Base-by-base conservation (phyloP, 2,113 vertebrate species). In the Riparia riparia region DNA sequence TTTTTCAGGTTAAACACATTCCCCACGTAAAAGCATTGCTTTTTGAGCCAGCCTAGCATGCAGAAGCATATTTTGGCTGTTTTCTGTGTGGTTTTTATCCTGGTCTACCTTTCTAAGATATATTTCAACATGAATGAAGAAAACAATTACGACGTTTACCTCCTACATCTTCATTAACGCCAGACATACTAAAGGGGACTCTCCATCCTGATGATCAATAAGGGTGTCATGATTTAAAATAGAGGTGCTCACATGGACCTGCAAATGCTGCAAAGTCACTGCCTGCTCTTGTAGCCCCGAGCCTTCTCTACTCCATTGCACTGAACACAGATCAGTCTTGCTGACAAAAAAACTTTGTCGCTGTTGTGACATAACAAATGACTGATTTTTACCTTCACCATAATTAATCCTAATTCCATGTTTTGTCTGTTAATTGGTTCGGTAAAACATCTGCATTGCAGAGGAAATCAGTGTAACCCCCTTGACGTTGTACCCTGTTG, bases 121-220 rank as follows among this genome's bases (percentile, higher is more conserved):
- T 53, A 83, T 73, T 90, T 90, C 71, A 70, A 73, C 29, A 13
- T 5, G 41, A 81, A 79, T 7, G 51, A 92, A 86, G 34, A 86
- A 86, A 96, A 79, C 44, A 92, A 56, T 91, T 88, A 70, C 13
- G 90, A 45, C 50, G 31, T 87, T 95, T 76, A 20, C 63, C 61
- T 91, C 53, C 65, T 90, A 39, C 45, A 79, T 86, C 73, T 93
- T 96, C 83, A 86, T 90, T 90, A 93, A 54, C 0, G 19, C 82
- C 90, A 95, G 54, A 10, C 57, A 81, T 47, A 81, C 57, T 80
- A 80, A 83, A 86, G 31, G 37, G 61, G 50, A 60, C 77, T 84
- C 82, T 91, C 42, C 39, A 78, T n/a, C 37, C 45, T 86, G 24
- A 20, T 81, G 84, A 86, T 94, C 92, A 89, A 87, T 85, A 90